Evolutionary conservation across 1,140 invertebrate species (phyloP).

Genomic region (Capitella teleta): DNA sequence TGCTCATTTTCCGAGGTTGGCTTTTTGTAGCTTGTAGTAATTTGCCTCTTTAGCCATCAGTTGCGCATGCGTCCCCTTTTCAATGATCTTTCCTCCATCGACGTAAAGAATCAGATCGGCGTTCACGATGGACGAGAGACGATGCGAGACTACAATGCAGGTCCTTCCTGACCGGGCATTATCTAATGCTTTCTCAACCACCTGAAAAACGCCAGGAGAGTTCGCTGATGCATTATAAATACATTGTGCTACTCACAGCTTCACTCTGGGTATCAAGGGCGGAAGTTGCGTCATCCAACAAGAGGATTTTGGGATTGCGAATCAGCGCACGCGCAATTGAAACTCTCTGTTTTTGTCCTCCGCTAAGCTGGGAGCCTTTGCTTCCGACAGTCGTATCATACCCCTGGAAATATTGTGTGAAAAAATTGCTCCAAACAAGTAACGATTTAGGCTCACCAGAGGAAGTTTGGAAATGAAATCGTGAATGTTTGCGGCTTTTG

Average conservation of each 20-base stretch:
- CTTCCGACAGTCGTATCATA: constrained; percentile 37
- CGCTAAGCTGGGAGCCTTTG: constrained; percentile 36
- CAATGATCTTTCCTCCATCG: constrained; percentile 56
- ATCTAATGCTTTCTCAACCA: constrained; percentile 32
- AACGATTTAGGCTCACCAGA: too few species aligned
- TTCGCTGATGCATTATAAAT: too few species aligned
- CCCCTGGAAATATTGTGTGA: too few species aligned
- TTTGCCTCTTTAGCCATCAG: constrained; percentile 33
- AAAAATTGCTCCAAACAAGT: too few species aligned
- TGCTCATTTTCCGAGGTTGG: constrained; percentile 8
- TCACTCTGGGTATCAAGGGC: constrained; percentile 68
- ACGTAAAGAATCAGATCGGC: constrained; percentile 67
- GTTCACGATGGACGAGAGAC: constrained; percentile 72
- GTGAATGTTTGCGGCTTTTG: constrained; percentile 72
- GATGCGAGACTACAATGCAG: constrained; percentile 76
- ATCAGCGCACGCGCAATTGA: constrained; percentile 42
- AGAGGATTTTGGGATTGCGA: constrained; percentile 40
- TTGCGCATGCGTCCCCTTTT: constrained; percentile 61
- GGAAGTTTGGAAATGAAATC: constrained; percentile 65
- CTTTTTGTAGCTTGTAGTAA: constrained; percentile 32
- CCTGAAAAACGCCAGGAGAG: constrained; percentile 13
- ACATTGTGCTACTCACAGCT: too few species aligned
- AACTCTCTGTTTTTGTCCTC: constrained; percentile 42
- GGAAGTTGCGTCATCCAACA: constrained; percentile 81
- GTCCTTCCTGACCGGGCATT: constrained; percentile 51